Base-by-base conservation (phyloP, 2,113 vertebrate species). In the Potamarius usumacintae region DNA sequence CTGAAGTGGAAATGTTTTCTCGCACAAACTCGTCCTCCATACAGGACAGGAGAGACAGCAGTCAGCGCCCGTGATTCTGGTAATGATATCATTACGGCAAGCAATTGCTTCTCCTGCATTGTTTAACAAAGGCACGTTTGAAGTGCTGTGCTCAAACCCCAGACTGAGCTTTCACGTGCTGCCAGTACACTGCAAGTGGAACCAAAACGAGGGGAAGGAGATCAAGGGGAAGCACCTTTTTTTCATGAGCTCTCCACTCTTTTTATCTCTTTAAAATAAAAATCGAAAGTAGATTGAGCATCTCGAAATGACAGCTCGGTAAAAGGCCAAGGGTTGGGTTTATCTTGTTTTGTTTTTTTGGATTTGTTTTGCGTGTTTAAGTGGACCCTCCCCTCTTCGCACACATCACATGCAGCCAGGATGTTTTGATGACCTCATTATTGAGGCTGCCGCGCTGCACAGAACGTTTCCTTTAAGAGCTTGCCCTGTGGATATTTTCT, bases 81-180 rank as follows among this genome's bases (percentile, higher is more conserved):
- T 90, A 90, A 90, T 90, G 89, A 90, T 90, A 88, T 89, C 89
- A 90, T 89, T 90, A 89, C 82, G 85, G 77, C 69, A 60, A 86
- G 89, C 88, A 50, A 88, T 90, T 90, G 89, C 89, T 90, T 90
- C 89, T 90, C 87, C 89, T 90, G 89, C 89, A 90, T 90, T 90
- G 89, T 90, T 90, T 90, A 90, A 89, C 89, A 90, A 89, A 89
- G 84, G 88, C 82, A 78, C 84, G 77, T 90, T 90, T 90, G 87
- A 90, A 90, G 89, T 89, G 87, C 87, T 57, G 85, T 42, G 85
- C 85, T 65, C 69, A 87, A 82, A 82, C 74, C 78, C 84, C 87
- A 82, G 82, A 83, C 82, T 84, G 81, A 90, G 87, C 74, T 86
- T 90, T 88, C 81, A 86, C 87, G 77, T 83, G 82, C 74, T 88